A percentile compares a stretch with the other conserved stretches of the same genome.
Conservation (phyloP, 1,140 invertebrate species). For the Heliothis subflexa region DNA sequence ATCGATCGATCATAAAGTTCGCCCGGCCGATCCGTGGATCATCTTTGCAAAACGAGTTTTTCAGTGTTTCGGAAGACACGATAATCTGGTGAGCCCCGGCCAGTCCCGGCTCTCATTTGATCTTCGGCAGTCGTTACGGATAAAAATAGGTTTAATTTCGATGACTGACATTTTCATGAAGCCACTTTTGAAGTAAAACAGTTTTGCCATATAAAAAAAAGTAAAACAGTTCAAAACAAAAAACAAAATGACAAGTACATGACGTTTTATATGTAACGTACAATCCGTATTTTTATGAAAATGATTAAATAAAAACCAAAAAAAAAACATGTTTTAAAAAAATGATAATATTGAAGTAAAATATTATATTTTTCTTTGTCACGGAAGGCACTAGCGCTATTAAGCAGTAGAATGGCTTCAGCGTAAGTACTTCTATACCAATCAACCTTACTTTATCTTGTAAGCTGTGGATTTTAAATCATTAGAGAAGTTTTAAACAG, state of each 20-base stretch:
- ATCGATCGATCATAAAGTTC: no score
- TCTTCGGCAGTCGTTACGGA: no score
- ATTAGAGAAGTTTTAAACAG: background rate
- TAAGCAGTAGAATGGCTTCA: constrained; percentile 11
- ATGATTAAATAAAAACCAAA: background rate
- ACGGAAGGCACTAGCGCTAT: background rate
- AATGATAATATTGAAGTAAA: constrained; percentile 10
- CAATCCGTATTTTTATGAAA: background rate
- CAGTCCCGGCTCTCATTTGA: no score
- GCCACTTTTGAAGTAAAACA: no score
- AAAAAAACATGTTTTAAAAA: background rate
- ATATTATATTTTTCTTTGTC: background rate
- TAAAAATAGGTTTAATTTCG: background rate
- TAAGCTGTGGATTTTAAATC: no score
- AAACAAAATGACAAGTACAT: background rate
- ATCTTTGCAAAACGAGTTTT: no score
- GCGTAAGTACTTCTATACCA: background rate
- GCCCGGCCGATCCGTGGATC: no score
- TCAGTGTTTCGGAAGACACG: no score
- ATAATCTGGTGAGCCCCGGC: no score
- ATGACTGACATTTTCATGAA: no score
- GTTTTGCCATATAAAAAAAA: background rate
- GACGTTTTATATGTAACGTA: background rate
- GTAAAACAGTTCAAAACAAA: background rate
- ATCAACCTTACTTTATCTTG: no score